Base-by-base conservation (phyloP, 2,797 vertebrate genomes). In the Halcyon chelicuti region DNA sequence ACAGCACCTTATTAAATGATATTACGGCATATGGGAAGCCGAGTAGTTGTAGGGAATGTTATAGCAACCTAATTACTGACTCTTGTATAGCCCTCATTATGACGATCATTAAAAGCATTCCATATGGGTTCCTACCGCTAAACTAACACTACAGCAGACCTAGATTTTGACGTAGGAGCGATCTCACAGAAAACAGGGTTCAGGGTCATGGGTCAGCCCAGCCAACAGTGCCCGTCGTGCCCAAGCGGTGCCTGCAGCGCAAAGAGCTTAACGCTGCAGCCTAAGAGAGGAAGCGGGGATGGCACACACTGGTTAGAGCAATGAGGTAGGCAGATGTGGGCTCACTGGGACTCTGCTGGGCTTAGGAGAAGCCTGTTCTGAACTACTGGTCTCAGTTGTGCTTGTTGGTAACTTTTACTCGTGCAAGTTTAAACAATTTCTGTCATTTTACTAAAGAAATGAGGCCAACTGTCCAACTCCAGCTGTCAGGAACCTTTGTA, bases 221-320 rank as follows among this genome's bases (percentile, higher is more conserved):
- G 49, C 52, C 31, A 46, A 46, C 52, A n/a, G 33, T 2, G 31
- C n/a, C 51, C 39, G 7, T 3, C 17, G n/a, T 28, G 40, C 39
- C 79, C 44, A 10, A 46, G n/a, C 26, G 3, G 2, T 2, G 2
- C 29, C 29, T 51, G 70, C 5, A 33, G 14, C 0, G 2, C 3
- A 8, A 65, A 61, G 54, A 40, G 51, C 9, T 1, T 3, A 8
- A n/a, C 21, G 3, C 40, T 10, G 12, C 12, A 37, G 21, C 2
- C 0, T 10, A 7, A 29, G 4, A 5, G 25, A 73, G 46, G 21
- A 31, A 16, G 46, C 51, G n/a, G 31, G 28, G 35, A 13, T 7
- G 29, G 49, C 21, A 54, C 0, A 3, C 54, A 17, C 2, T 22
- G 28, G 8, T 13, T 19, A 29, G 16, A 51, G 35, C n/a, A 44